phyloP scores from a whole-genome alignment of 2,113 vertebrate species.

The Tragelaphus strepsiceros region DNA sequence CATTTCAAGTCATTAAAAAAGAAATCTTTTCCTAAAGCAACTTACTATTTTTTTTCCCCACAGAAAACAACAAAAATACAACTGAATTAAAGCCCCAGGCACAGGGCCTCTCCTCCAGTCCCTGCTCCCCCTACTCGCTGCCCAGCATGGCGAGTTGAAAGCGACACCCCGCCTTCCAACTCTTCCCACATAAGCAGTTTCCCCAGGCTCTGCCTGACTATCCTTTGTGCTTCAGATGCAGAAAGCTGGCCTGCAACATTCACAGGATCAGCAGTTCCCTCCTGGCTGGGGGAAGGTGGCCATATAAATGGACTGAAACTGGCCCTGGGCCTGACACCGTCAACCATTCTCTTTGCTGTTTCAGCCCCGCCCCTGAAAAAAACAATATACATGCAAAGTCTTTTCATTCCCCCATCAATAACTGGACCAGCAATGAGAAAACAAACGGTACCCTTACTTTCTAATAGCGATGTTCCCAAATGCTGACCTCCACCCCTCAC shows the following conservation, averaged over 20 bases:
- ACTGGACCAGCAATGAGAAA: background rate
- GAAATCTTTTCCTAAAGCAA: background rate
- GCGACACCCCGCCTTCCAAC: background rate
- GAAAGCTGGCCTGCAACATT: background rate
- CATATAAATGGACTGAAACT: background rate
- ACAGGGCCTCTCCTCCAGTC: too few relatives aligned
- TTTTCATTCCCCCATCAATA: background rate
- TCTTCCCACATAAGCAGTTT: background rate
- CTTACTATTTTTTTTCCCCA: background rate
- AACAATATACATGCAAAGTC: background rate
- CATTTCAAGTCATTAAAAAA: background rate
- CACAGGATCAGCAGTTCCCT: background rate
- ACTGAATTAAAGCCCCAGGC: background rate
- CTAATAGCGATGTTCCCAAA: background rate
- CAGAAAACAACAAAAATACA: background rate
- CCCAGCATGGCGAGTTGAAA: background rate
- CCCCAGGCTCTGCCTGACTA: background rate
- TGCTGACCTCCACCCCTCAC: accelerated
- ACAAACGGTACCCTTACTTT: background rate
- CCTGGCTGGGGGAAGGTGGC: background rate
- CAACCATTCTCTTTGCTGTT: background rate
- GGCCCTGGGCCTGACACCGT: too few relatives aligned
- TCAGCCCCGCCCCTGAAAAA: background rate
- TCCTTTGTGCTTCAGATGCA: background rate
- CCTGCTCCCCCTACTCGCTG: background rate